phyloP scores from a whole-genome alignment of 2,113 vertebrate species.

The Phrynocephalus versicolor region DNA sequence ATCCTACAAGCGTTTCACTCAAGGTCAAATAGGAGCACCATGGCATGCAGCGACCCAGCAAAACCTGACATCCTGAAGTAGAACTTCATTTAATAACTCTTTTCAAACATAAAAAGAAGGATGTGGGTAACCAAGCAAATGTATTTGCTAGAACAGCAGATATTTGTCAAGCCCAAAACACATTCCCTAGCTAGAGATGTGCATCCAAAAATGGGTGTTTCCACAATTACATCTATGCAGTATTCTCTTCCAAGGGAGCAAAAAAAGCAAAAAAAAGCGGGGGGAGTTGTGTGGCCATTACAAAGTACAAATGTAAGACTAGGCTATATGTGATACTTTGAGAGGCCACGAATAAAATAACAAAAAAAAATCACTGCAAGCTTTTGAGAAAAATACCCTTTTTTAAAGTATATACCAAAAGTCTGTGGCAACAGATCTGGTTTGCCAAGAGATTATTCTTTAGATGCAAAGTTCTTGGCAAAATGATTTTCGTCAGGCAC shows the following conservation, averaged over 20 bases:
- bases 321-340: no score
- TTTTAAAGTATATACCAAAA: no score
- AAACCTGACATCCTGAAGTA: background rate
- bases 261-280: no score
- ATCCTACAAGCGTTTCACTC: constrained; percentile 1
- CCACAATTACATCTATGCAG: background rate
- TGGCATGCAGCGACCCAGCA: background rate
- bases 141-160: constrained; percentile 5
- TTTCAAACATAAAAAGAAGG: background rate
- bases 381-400: no score
- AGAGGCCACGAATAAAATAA: no score
- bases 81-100: background rate
- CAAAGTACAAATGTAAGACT: no score
- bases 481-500: no score
- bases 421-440: no score
- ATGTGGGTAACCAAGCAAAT: constrained; percentile 5
- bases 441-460: no score
- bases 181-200: background rate
- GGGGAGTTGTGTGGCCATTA: no score
- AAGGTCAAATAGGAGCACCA: background rate
- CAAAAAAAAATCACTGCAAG: no score
- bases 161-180: background rate
- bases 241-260: background rate
- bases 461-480: no score
- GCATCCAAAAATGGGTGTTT: background rate